Percentiles rank a stretch among this genome's conserved stretches.
These are phyloP conservation scores for Trogon surrucura DNA, from an alignment of 2,113 vertebrate genomes.

Conservation along the genomic window DNA sequence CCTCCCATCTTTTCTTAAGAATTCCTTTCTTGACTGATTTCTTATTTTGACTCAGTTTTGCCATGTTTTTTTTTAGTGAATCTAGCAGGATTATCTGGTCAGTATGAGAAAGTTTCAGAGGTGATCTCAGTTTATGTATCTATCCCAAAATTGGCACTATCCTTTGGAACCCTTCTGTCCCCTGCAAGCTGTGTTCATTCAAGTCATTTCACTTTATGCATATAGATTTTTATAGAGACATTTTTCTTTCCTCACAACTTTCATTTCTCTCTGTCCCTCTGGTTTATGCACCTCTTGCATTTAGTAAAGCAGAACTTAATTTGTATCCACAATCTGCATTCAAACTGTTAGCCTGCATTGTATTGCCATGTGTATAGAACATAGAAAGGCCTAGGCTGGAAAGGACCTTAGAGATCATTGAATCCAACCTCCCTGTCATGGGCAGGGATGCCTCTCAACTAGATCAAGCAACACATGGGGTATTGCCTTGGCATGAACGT, in stretches of 20 bases:
- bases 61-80: neutral
- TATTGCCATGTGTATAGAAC: neutral
- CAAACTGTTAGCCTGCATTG: neutral
- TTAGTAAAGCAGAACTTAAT: neutral
- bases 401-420: too few species aligned
- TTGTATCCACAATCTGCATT: neutral
- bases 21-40: neutral
- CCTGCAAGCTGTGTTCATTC: accelerated
- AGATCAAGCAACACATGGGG: too few species aligned
- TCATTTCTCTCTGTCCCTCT: neutral
- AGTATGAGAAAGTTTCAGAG: neutral
- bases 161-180: neutral
- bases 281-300: neutral
- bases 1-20: neutral
- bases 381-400: too few species aligned
- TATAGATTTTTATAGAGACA: neutral
- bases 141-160: neutral
- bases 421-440: too few species aligned
- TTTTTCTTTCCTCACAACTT: neutral
- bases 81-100: neutral
- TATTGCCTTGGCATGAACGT: neutral
- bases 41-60: neutral
- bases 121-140: neutral
- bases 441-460: too few species aligned
- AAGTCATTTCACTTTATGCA: neutral